phyloP scores from a whole-genome alignment of 2,797 vertebrate species.

The Sternarchorhynchus goeldii region DNA sequence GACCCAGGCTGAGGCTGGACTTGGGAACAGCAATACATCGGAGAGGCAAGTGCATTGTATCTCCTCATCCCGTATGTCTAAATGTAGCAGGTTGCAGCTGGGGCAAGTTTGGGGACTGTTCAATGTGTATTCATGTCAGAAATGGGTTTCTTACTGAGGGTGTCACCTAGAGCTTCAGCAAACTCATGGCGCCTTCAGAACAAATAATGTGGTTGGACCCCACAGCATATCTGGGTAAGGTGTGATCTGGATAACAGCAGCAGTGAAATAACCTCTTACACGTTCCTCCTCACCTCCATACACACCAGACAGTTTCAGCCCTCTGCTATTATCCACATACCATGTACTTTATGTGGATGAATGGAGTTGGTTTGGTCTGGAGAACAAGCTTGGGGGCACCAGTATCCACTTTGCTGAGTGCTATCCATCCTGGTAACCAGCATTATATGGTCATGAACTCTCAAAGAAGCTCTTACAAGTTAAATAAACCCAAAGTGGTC shows the following conservation, averaged over 20 bases:
- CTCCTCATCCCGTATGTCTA: not conserved
- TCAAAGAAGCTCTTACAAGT: not conserved
- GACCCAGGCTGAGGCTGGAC: not conserved
- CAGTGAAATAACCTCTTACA: conserved; percentile 70
- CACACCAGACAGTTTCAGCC: conserved; percentile 62
- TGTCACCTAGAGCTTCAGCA: conserved; percentile 53
- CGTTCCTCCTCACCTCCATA: conserved; percentile 64
- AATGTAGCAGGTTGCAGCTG: conserved; percentile 4
- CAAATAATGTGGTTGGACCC: not conserved
- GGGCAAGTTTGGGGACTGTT: not conserved
- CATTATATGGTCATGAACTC: not conserved
- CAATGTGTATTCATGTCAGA: conserved; percentile 5
- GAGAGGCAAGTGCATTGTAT: not conserved
- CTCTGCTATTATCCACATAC: conserved; percentile 54
- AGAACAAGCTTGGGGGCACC: conserved; percentile 3
- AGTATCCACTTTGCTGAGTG: not conserved
- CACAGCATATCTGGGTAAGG: conserved; percentile 61
- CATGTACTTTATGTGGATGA: conserved; percentile 40
- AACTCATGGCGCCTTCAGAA: conserved; percentile 38
- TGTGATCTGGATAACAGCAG: conserved; percentile 65
- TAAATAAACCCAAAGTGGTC: not conserved
- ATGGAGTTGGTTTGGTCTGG: conserved; percentile 21
- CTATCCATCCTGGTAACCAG: conserved; percentile 22
- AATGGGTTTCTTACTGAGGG: not conserved
- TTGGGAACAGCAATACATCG: not conserved